Conservation (phyloP, 1,140 invertebrate species). For the Caligus rogercresseyi region DNA sequence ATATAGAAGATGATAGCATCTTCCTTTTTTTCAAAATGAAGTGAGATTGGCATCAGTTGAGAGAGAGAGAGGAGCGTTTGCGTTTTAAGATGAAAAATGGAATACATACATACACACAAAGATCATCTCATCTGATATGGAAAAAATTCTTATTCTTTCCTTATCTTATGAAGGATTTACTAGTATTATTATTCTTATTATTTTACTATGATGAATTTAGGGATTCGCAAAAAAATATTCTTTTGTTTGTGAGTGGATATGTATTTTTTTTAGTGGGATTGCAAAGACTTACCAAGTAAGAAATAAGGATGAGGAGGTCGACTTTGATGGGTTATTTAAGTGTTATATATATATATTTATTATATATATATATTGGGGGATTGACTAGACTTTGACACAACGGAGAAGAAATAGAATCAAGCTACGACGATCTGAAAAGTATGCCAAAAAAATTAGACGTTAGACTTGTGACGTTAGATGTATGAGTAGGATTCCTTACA, state of each 20-base stretch:
- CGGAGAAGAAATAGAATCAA: neutral
- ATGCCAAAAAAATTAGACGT: neutral
- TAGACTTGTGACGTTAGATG: neutral
- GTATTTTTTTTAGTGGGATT: neutral
- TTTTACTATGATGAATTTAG: neutral
- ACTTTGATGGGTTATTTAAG: neutral
- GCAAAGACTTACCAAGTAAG: neutral
- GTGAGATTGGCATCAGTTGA: neutral
- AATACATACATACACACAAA: neutral
- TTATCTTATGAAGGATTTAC: neutral
- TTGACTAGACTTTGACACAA: neutral
- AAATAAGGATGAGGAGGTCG: neutral
- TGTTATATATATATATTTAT: neutral
- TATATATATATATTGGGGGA: neutral
- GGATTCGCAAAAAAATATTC: neutral
- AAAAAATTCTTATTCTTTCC: neutral
- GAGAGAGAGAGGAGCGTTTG: neutral
- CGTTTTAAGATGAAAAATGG: neutral
- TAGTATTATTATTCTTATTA: neutral
- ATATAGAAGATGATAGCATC: too few species aligned
- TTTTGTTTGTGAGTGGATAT: neutral
- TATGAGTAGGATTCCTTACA: neutral
- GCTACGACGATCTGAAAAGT: neutral
- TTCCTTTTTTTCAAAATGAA: neutral
- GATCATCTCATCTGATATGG: neutral